Evolutionary conservation across 1,140 invertebrate genomes (phyloP).

Genomic region (Varroa destructor): DNA sequence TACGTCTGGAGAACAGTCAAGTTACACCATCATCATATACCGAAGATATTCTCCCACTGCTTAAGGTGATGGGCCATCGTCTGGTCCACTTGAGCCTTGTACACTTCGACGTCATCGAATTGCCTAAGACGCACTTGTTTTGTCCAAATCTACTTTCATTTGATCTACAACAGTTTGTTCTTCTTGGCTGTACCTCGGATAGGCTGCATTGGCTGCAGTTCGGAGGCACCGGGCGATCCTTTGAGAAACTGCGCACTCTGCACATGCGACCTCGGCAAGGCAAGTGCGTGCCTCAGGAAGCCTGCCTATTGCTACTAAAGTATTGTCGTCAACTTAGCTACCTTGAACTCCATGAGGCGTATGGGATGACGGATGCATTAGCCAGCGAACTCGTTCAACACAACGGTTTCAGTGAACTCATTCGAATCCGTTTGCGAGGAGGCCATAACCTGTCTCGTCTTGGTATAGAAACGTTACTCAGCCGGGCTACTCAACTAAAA

Average conservation of each 20-base stretch:
- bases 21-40: conserved; percentile 19
- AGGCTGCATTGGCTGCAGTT: not conserved
- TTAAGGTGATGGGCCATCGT: not conserved
- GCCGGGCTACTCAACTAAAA: not conserved
- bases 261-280: conserved; percentile 19
- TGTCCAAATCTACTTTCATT: conserved; percentile 13
- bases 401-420: not conserved
- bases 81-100: conserved; percentile 7
- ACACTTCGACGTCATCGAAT: conserved; percentile 24
- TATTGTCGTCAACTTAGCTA: not conserved
- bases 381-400: conserved; percentile 14
- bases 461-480: not conserved
- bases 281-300: conserved; percentile 15
- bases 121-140: conserved; percentile 9
- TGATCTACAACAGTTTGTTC: conserved; percentile 11
- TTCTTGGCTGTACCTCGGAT: conserved; percentile 12
- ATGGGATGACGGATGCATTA: conserved; percentile 15
- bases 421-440: conserved; percentile 10
- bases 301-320: conserved; percentile 9
- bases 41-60: conserved; percentile 4
- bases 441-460: not conserved
- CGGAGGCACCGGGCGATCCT: not conserved
- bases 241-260: not conserved
- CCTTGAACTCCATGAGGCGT: conserved; percentile 17
- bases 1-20: conserved; percentile 20